Conservation (phyloP, 2,113 vertebrate genomes). For the Eublepharis macularius region DNA sequence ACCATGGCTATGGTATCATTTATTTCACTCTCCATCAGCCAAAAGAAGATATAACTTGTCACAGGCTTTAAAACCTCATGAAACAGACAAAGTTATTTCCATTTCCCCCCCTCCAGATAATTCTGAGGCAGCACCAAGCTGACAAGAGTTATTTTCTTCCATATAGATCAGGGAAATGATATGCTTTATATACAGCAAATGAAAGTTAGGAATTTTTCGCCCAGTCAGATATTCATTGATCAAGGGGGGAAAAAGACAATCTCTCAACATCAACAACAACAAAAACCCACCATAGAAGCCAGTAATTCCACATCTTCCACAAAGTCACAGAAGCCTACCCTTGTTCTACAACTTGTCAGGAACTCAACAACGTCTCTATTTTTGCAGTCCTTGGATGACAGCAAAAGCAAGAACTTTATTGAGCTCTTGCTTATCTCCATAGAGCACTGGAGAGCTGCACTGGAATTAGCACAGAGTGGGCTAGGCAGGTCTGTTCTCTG, state of each 20-base stretch:
- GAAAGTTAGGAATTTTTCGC: background rate
- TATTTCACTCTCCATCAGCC: conserved; percentile 31
- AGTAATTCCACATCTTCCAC: background rate
- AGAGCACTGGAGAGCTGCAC: background rate
- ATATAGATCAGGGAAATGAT: conserved; percentile 18
- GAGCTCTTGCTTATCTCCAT: background rate
- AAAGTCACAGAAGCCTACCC: background rate
- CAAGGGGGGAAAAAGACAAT: background rate
- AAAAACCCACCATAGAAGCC: background rate
- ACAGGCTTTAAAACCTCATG: conserved; percentile 16
- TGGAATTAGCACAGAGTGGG: background rate
- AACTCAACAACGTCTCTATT: background rate
- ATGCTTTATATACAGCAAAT: background rate
- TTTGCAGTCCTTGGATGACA: background rate
- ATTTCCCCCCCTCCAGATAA: background rate
- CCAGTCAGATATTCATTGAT: background rate
- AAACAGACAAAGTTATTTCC: background rate
- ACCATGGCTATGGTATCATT: conserved; percentile 5
- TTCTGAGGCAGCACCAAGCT: conserved; percentile 11
- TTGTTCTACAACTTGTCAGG: no score
- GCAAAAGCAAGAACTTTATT: background rate
- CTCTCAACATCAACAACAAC: no score
- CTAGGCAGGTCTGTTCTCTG: background rate
- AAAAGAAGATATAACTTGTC: conserved; percentile 46
- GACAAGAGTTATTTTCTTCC: conserved; percentile 18